A percentile compares a stretch with the other conserved stretches of the same genome.
Conservation (phyloP, 2,113 vertebrate species). For the Colius striatus region DNA sequence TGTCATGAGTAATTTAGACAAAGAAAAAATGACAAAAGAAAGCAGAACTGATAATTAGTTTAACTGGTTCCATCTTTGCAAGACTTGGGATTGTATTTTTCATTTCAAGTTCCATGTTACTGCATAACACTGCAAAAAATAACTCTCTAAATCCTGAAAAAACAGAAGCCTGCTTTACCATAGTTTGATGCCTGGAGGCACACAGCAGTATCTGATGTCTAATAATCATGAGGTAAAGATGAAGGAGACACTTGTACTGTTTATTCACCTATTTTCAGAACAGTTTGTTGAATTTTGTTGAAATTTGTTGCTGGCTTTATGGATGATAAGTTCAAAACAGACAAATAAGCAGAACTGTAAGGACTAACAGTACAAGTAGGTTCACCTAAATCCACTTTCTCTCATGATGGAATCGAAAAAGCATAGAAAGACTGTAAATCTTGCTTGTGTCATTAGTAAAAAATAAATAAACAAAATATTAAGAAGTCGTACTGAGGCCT, state of each 20-base stretch:
- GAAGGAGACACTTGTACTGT: background rate
- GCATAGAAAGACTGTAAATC: background rate
- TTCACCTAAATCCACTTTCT: background rate
- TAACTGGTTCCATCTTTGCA: background rate
- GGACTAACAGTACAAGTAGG: background rate
- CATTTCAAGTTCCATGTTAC: background rate
- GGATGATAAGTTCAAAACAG: background rate
- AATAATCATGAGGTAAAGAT: background rate
- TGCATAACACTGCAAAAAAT: background rate
- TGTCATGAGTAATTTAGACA: background rate
- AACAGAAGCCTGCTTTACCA: background rate
- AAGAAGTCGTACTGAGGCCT: background rate
- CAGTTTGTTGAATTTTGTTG: background rate
- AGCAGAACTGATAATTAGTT: background rate
- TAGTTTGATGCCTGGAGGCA: background rate
- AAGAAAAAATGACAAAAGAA: background rate
- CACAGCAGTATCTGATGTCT: background rate
- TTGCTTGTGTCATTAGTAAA: background rate
- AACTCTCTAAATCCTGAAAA: background rate
- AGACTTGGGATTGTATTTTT: background rate
- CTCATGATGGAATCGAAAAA: background rate
- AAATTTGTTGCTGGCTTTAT: background rate
- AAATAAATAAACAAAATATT: background rate
- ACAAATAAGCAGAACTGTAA: background rate
- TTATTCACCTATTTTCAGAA: background rate